These are phyloP conservation scores for Eupithecia centaureata DNA, from an alignment of 2,888 invertebrate genomes.

Conservation along the genomic window DNA sequence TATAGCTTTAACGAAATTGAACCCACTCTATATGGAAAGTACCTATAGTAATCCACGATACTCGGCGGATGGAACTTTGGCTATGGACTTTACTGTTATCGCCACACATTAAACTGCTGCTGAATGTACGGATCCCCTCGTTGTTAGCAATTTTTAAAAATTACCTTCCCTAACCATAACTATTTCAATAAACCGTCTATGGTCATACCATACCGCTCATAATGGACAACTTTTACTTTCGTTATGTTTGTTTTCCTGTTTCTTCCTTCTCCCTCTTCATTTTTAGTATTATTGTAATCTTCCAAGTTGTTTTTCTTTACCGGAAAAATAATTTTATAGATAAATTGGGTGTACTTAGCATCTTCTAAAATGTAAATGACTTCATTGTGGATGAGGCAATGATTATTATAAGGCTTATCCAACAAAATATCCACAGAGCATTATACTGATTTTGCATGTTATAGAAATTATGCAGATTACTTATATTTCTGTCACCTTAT, in stretches of 20 bases:
- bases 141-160: constrained; percentile 77
- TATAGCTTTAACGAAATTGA: constrained; percentile 72
- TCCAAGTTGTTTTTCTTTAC: constrained; percentile 57
- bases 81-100: constrained; percentile 82
- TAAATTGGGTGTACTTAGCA: constrained; percentile 28
- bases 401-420: constrained; percentile 13
- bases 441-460: constrained; percentile 4
- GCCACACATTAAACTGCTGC: constrained; percentile 74
- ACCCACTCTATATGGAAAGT: constrained; percentile 72
- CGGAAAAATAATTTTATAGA: constrained; percentile 46
- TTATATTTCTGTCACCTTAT: constrained; percentile 13
- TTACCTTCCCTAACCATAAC: constrained; percentile 72
- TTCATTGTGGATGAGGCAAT: constrained; percentile 19
- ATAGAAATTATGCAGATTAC: background rate
- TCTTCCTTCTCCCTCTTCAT: constrained; percentile 58
- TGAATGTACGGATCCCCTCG: constrained; percentile 68
- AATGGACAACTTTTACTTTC: constrained; percentile 78
- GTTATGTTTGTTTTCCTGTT: constrained; percentile 68
- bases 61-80: constrained; percentile 72
- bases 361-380: constrained; percentile 26
- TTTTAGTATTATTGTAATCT: constrained; percentile 59
- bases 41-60: constrained; percentile 68
- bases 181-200: constrained; percentile 80
- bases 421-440: background rate
- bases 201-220: constrained; percentile 66